These are phyloP conservation scores for Schizopygopsis malacanthus DNA, from an alignment of 2,797 vertebrate species.

Conservation along the genomic window DNA sequence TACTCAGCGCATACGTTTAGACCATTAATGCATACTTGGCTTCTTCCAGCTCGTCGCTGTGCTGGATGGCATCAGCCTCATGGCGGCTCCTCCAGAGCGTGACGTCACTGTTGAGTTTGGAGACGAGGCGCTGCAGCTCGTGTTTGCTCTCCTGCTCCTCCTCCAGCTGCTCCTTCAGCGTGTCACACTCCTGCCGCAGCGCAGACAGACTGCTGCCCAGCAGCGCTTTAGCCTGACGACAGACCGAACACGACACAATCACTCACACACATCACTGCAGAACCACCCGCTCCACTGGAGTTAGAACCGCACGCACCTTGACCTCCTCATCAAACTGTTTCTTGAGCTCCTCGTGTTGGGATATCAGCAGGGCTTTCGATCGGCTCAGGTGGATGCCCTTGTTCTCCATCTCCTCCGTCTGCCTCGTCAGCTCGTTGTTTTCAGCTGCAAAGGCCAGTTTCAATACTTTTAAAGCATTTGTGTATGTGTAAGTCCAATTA, in stretches of 20 bases:
- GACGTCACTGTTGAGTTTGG: conserved; percentile 84
- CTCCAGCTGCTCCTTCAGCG: conserved; percentile 84
- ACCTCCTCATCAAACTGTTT: conserved; percentile 83
- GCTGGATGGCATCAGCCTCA: conserved; percentile 80
- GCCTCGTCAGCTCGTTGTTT: conserved; percentile 77
- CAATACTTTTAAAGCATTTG: not conserved
- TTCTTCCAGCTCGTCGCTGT: conserved; percentile 83
- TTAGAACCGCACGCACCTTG: conserved; percentile 71
- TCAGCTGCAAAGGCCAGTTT: conserved; percentile 71
- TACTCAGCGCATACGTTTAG: not conserved
- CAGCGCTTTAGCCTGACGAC: conserved; percentile 72
- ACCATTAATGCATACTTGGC: conserved; percentile 72
- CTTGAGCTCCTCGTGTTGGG: conserved; percentile 80
- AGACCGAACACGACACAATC: conserved; percentile 15
- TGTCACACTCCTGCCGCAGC: conserved; percentile 75
- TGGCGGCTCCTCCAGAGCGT: conserved; percentile 82
- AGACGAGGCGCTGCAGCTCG: conserved; percentile 84
- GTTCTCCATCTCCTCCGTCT: conserved; percentile 79
- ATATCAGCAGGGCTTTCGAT: conserved; percentile 73
- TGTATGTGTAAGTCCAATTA: not conserved
- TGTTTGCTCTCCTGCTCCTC: conserved; percentile 87
- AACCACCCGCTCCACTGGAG: not conserved
- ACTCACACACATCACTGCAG: conserved; percentile 32
- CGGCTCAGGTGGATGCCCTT: conserved; percentile 74
- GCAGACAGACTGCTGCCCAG: conserved; percentile 68